Conservation (phyloP, 1,140 invertebrate genomes). For the Tribolium madens region DNA sequence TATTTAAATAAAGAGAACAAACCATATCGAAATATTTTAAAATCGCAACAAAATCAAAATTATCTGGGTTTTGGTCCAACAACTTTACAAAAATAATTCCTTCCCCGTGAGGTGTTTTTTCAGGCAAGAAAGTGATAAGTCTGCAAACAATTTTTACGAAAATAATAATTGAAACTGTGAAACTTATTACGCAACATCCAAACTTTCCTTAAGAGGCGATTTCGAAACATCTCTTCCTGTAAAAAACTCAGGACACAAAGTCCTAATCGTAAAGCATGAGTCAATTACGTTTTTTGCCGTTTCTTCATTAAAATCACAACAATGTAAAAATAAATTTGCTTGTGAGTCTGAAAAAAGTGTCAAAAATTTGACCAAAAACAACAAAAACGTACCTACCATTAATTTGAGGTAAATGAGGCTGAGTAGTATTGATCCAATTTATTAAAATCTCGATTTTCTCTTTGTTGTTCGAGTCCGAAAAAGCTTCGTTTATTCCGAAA, state of each 20-base stretch:
- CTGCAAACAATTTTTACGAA: too few species aligned
- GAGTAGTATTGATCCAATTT: conserved; percentile 70
- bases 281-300: conserved; percentile 74
- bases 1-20: too few species aligned
- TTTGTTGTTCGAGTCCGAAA: too few species aligned
- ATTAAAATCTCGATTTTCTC: too few species aligned
- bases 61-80: too few species aligned
- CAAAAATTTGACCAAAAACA: conserved; percentile 9
- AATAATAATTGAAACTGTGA: too few species aligned
- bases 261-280: conserved; percentile 73
- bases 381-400: conserved; percentile 60
- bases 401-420: conserved; percentile 72
- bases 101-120: not conserved
- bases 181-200: conserved; percentile 71
- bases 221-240: conserved; percentile 69
- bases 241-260: conserved; percentile 74
- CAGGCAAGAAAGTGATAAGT: not conserved
- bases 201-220: conserved; percentile 65
- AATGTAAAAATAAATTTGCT: conserved; percentile 73
- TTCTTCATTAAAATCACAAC: conserved; percentile 74
- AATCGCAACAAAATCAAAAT: too few species aligned
- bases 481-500: too few species aligned
- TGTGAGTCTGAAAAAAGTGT: conserved; percentile 67
- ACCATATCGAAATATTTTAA: too few species aligned
- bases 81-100: not conserved